A percentile compares a stretch with the other conserved stretches of the same genome.
Evolutionary conservation across 2,113 vertebrate genomes (phyloP).

Genomic region (Paradoxurus hermaphroditus): DNA sequence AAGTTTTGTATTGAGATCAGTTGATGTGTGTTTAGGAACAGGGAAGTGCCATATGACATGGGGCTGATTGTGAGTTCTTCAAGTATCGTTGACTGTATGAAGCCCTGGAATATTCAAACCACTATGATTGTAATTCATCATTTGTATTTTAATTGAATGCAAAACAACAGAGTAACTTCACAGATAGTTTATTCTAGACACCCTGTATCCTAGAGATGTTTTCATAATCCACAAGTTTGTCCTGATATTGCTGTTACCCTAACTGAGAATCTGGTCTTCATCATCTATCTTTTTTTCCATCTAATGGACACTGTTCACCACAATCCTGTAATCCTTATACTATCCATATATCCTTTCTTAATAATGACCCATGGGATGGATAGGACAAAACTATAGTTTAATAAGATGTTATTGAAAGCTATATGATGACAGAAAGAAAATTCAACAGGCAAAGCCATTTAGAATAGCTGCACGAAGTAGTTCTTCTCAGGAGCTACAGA

Average conservation of each 20-base stretch:
- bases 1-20: not conserved
- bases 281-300: not conserved
- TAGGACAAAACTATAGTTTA: not conserved
- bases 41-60: not conserved
- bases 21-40: not conserved
- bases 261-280: not conserved
- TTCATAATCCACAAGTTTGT: not conserved
- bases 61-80: not conserved
- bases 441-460: not conserved
- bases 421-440: not conserved
- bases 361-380: not conserved
- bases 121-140: not conserved
- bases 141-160: not conserved
- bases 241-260: not conserved
- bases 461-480: not conserved
- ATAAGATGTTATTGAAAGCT: not conserved
- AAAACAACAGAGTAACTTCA: not conserved
- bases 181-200: not conserved
- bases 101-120: not conserved
- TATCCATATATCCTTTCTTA: not conserved
- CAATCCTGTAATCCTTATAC: not conserved
- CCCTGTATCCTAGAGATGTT: not conserved
- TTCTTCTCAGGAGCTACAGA: not conserved
- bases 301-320: too few species aligned
- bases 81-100: not conserved